phyloP scores from a whole-genome alignment of 2,888 invertebrate species.

The Octodonta nipae region DNA sequence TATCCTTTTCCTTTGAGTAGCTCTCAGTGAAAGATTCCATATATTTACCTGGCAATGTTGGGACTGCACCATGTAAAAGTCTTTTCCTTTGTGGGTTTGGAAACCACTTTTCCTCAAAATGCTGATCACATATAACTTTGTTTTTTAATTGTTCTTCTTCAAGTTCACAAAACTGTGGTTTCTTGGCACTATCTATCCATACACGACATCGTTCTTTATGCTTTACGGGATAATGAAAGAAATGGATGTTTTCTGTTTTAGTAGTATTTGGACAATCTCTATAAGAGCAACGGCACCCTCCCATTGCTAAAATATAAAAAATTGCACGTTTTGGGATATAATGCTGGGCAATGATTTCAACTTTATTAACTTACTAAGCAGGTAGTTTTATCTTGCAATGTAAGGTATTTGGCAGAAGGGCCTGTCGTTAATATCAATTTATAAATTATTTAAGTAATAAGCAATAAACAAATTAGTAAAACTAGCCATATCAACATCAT shows the following conservation, averaged over 20 bases:
- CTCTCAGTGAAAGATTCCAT: neutral
- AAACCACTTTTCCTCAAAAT: conserved; percentile 43
- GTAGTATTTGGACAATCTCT: conserved; percentile 40
- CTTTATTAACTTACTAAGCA: too few relatives aligned
- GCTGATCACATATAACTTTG: conserved; percentile 47
- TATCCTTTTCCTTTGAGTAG: conserved; percentile 6
- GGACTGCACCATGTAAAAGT: conserved; percentile 42
- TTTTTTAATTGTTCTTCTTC: conserved; percentile 46
- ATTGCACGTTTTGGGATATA: too few relatives aligned
- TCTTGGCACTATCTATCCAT: conserved; percentile 44
- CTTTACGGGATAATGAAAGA: conserved; percentile 50
- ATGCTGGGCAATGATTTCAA: too few relatives aligned
- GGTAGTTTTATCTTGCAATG: too few relatives aligned
- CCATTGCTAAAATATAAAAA: conserved; percentile 34
- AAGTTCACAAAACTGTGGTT: conserved; percentile 40
- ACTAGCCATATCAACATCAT: too few relatives aligned
- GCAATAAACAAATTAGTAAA: too few relatives aligned
- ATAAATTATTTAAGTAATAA: too few relatives aligned
- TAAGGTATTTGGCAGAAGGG: too few relatives aligned
- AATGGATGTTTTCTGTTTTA: conserved; percentile 39
- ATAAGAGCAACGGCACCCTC: conserved; percentile 47
- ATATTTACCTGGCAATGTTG: conserved; percentile 34
- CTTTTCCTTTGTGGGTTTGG: conserved; percentile 42
- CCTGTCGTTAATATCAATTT: too few relatives aligned
- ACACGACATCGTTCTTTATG: conserved; percentile 43